phyloP scores from a whole-genome alignment of 2,797 vertebrate species.

The Lepus oiostolus region DNA sequence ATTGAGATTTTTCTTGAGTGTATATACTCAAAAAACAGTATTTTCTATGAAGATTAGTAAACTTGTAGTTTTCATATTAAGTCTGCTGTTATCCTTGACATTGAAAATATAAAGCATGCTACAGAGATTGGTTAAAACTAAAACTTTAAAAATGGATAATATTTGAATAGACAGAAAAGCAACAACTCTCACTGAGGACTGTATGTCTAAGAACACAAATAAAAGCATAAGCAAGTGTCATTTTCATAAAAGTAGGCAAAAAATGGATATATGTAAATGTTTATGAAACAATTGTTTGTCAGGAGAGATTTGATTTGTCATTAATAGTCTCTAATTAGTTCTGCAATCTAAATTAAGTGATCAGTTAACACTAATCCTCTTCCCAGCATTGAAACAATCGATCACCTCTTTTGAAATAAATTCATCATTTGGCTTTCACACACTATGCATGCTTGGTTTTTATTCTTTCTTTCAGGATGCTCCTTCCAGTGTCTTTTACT shows the following conservation, averaged over 20 bases:
- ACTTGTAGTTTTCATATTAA: neutral
- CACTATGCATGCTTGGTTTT: neutral
- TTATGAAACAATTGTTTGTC: constrained; percentile 6
- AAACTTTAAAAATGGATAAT: neutral
- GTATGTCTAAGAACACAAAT: neutral
- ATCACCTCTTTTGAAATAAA: neutral
- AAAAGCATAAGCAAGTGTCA: neutral
- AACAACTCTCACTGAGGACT: neutral
- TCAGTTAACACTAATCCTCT: neutral
- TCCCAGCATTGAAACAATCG: neutral
- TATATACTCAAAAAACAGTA: neutral
- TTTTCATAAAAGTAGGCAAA: constrained; percentile 40
- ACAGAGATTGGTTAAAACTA: neutral
- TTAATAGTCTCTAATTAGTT: neutral
- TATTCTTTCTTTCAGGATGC: neutral
- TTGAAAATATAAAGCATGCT: neutral
- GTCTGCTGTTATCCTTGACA: neutral
- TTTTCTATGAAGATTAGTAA: constrained; percentile 19
- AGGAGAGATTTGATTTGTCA: neutral
- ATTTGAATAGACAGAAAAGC: neutral
- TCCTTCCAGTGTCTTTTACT: neutral
- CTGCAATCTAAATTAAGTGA: neutral
- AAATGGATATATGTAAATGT: neutral
- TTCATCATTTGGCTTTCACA: neutral
- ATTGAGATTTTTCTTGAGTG: neutral